A percentile compares a stretch with the other conserved stretches of the same genome.
phyloP scores from a whole-genome alignment of 2,888 invertebrate species.

The Axea sp. region DNA sequence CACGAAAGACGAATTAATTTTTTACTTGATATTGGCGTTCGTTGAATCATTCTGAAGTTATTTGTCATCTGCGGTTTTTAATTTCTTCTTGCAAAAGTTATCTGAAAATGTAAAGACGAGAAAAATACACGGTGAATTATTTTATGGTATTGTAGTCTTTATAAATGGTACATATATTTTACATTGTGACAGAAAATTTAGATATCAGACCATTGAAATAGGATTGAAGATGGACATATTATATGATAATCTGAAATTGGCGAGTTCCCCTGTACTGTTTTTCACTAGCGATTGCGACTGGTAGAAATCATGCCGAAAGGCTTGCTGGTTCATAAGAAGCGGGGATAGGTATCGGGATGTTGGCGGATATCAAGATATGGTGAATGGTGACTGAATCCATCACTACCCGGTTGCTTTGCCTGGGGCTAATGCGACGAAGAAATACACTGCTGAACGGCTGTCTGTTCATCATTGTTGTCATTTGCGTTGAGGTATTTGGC shows the following conservation, averaged over 20 bases:
- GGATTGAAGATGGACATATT: conserved; percentile 33
- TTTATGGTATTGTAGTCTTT: too few relatives aligned
- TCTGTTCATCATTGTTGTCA: conserved; percentile 72
- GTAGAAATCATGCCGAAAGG: conserved; percentile 62
- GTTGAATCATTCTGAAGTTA: conserved; percentile 3
- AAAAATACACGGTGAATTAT: too few relatives aligned
- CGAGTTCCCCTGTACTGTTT: conserved; percentile 40
- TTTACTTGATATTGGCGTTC: conserved; percentile 37
- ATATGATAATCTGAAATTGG: conserved; percentile 45
- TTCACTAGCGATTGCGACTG: conserved; percentile 47
- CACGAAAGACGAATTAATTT: conserved; percentile 54
- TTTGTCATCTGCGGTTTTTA: conserved; percentile 2
- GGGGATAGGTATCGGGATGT: conserved; percentile 72
- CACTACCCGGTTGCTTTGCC: conserved; percentile 70
- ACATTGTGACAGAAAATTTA: conserved; percentile 19
- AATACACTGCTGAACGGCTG: conserved; percentile 68
- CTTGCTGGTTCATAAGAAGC: conserved; percentile 59
- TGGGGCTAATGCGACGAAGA: conserved; percentile 65
- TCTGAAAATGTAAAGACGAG: too few relatives aligned
- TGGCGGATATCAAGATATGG: conserved; percentile 69
- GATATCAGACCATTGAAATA: conserved; percentile 22
- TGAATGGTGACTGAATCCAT: conserved; percentile 70
- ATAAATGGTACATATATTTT: too few relatives aligned
- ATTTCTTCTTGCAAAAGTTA: too few relatives aligned
- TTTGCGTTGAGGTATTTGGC: conserved; percentile 56